Evolutionary conservation across 2,797 vertebrate genomes (phyloP).

Genomic region (Chaetodon trifasciatus): DNA sequence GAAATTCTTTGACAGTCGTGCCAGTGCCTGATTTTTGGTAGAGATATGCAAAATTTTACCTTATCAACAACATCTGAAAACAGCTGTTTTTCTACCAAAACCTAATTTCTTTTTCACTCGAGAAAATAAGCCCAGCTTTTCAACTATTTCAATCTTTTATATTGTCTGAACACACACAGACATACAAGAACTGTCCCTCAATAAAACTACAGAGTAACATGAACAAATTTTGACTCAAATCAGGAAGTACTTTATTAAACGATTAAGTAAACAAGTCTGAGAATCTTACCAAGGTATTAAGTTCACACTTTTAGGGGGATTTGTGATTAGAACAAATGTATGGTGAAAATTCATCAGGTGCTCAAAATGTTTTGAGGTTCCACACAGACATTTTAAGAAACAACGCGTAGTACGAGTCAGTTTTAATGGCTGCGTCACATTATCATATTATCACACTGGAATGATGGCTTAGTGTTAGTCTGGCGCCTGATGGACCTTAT

Average conservation of each 20-base stretch:
- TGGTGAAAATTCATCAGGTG: background rate
- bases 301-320: background rate
- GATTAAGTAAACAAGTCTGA: background rate
- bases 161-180: background rate
- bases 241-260: background rate
- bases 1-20: background rate
- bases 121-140: background rate
- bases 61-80: background rate
- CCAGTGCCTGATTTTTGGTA: background rate
- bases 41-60: background rate
- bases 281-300: background rate
- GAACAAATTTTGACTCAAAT: background rate
- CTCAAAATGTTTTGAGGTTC: background rate
- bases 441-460: slow-evolving; percentile 12
- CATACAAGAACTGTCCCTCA: background rate
- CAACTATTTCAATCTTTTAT: background rate
- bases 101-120: background rate
- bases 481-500: background rate
- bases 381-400: background rate
- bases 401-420: accelerated
- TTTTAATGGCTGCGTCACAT: background rate
- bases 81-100: background rate
- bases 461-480: background rate
- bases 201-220: background rate
- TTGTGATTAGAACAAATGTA: background rate